A percentile compares a stretch with the other conserved stretches of the same genome.
phyloP scores from a whole-genome alignment of 2,888 invertebrate species.

The Malthinus flaveolus region DNA sequence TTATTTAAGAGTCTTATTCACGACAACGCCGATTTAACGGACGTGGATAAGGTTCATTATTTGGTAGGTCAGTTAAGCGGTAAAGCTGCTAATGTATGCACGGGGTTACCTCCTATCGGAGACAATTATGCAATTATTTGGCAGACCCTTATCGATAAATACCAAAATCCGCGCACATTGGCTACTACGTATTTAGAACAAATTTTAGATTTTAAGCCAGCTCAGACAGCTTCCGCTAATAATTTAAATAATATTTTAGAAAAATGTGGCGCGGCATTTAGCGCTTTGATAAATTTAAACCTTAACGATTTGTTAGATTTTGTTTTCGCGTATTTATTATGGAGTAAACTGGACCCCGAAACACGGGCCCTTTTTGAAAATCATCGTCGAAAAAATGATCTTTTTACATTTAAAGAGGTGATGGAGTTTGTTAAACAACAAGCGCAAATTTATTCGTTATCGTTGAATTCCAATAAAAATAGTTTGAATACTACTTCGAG shows the following conservation, averaged over 20 bases:
- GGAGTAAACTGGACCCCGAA: not conserved
- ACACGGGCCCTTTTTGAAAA: not conserved
- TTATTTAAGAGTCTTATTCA: conserved; percentile 2
- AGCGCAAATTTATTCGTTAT: not conserved
- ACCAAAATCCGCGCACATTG: not conserved
- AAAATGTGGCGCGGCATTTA: not conserved
- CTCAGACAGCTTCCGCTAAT: not conserved
- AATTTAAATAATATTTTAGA: not conserved
- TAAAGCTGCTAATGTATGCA: not conserved
- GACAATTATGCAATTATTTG: not conserved
- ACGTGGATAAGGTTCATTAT: not conserved
- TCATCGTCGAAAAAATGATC: not conserved
- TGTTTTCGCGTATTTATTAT: not conserved
- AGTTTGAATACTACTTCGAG: not conserved
- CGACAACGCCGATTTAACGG: not conserved
- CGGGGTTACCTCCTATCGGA: conserved; percentile 2
- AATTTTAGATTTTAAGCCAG: not conserved
- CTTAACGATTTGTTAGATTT: not conserved
- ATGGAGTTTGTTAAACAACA: not conserved
- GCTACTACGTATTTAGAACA: conserved; percentile 1
- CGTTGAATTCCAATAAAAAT: not conserved
- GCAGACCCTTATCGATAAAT: not conserved
- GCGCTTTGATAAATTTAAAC: not conserved
- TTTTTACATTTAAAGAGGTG: not conserved
- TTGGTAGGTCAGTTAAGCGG: not conserved